Percentiles rank a stretch among this genome's conserved stretches.
Evolutionary conservation across 2,888 invertebrate species (phyloP).

Genomic region (Synergus gifuensis): DNA sequence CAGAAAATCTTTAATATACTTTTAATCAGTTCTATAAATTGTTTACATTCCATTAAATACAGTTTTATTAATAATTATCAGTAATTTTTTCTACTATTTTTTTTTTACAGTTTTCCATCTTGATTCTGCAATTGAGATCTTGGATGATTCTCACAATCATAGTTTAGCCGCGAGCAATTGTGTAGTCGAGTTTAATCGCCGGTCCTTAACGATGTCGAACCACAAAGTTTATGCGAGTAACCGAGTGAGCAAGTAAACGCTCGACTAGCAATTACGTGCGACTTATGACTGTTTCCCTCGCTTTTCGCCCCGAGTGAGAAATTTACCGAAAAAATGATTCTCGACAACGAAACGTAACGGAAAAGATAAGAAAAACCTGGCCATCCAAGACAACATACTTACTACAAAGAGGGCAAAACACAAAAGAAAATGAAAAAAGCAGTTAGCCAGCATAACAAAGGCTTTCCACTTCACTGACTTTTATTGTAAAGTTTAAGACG

Average conservation of each 20-base stretch:
- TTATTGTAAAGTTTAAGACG: constrained; percentile 5
- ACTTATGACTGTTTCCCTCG: constrained; percentile 40
- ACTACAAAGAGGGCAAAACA: constrained; percentile 5
- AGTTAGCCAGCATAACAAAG: background rate
- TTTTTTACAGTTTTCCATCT: background rate
- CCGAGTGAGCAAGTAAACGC: constrained; percentile 19
- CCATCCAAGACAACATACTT: background rate
- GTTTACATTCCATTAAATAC: no score
- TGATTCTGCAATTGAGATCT: constrained; percentile 5
- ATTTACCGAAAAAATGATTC: constrained; percentile 28
- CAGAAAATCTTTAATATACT: background rate
- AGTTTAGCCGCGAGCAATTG: background rate
- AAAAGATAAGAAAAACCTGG: constrained; percentile 2
- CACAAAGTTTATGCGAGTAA: constrained; percentile 39
- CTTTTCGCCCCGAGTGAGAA: constrained; percentile 39
- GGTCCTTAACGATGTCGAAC: constrained; percentile 44
- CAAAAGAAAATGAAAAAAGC: background rate
- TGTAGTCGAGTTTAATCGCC: constrained; percentile 43
- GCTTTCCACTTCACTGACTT: constrained; percentile 25
- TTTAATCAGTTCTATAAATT: no score
- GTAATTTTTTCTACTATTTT: background rate
- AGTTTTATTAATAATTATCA: no score
- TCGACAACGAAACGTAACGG: constrained; percentile 13
- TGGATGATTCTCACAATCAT: constrained; percentile 30
- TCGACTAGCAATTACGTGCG: constrained; percentile 38